Base-by-base conservation (phyloP, 53 echinoderm and acorn worm species). In the Hippasteria phrygiana region DNA sequence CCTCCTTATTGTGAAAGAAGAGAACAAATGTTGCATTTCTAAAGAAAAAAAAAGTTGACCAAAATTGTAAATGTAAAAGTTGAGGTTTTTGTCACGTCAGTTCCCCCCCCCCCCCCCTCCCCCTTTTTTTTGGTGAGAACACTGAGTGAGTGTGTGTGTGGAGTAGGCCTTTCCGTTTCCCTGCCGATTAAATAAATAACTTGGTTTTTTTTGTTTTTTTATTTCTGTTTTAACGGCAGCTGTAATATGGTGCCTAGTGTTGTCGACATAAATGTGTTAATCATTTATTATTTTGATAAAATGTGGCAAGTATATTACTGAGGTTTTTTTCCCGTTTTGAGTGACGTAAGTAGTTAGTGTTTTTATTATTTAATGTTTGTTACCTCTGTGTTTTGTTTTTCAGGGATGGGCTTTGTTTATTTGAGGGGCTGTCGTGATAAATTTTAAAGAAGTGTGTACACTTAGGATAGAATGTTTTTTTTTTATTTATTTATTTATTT, bases 261-360 rank as follows among this genome's bases (percentile, higher is more conserved):
- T 78, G 59, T 78, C 37, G 26, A 39, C 16, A 24, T 85, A 85
- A 65, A 54, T 85, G 85, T 85, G 70, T 70, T 85, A 85, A 70
- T 65, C 53, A 85, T 85, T 70, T 37, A 70, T 85, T 85, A 70
- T 85, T 85, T 85, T 85, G 85, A 85, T 85, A 71, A 85, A 85
- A 71, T 47, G 69, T 69, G 65, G 43, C 81, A 65, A 85, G 51
- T 71, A 55, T 71, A 38, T 47, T 48, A 66, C 48, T 67, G 33
- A 36, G 8, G 6, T 43, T 45, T 64, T 65, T 65, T 66, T 65
- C 32, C 65, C 9, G 48, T 70, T 70, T 84, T 70, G 84, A 84
- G 85, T 85, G 85, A 85, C 28, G n/a, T 38, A 69, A 70, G 69
- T 69, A 69, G 54, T 75, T 31, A 85, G 85, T 51, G 40, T 70